These are phyloP conservation scores for Lasioglossum zephyrum DNA, from an alignment of 2,888 invertebrate species.

Conservation along the genomic window DNA sequence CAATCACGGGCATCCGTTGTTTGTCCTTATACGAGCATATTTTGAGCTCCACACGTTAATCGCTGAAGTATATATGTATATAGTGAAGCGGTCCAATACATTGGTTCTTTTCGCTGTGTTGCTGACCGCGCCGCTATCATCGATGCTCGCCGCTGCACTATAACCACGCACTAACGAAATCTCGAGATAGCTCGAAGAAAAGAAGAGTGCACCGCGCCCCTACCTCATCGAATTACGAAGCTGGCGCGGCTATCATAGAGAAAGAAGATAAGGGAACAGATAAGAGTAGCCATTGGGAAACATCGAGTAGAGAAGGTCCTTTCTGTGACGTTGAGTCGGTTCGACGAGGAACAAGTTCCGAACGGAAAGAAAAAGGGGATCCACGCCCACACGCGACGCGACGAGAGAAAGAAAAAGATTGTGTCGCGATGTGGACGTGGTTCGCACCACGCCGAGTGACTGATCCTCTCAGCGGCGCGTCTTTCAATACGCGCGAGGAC, in stretches of 20 bases:
- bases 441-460: conserved; percentile 74
- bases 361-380: conserved; percentile 19
- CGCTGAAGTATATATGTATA: neutral
- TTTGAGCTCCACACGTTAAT: neutral
- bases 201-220: conserved; percentile 23
- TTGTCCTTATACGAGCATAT: too few relatives aligned
- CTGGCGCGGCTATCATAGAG: conserved; percentile 40
- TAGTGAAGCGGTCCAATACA: too few relatives aligned
- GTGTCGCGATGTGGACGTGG: conserved; percentile 67
- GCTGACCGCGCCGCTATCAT: too few relatives aligned
- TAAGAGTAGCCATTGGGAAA: conserved; percentile 18
- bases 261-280: conserved; percentile 42
- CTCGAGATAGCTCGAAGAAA: neutral
- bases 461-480: conserved; percentile 80
- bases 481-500: conserved; percentile 76
- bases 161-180: neutral
- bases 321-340: conserved; percentile 21
- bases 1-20: too few relatives aligned
- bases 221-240: conserved; percentile 57
- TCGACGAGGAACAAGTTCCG: conserved; percentile 2
- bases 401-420: conserved; percentile 69
- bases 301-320: conserved; percentile 21
- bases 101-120: too few relatives aligned
- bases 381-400: conserved; percentile 69
- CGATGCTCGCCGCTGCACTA: too few relatives aligned